Evolutionary conservation across 2,797 vertebrate species (phyloP).

Genomic region (Ibycter americanus): DNA sequence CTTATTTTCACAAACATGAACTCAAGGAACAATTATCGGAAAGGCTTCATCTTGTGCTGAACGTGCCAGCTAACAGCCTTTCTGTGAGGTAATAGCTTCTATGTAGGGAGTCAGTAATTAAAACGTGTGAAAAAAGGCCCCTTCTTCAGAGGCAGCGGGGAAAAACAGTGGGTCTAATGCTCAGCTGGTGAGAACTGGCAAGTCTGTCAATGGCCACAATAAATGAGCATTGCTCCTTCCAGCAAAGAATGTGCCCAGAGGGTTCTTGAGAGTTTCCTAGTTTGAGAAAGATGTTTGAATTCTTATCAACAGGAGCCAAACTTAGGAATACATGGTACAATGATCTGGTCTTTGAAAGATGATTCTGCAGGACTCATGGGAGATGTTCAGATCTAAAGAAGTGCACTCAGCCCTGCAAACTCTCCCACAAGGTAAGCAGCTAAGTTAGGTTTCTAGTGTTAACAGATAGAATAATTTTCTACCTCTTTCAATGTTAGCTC

Average conservation of each 20-base stretch:
- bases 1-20: conserved; percentile 56
- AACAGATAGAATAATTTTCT: not conserved
- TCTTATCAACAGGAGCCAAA: not conserved
- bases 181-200: not conserved
- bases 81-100: conserved; percentile 33
- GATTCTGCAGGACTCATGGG: not conserved
- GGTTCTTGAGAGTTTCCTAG: not conserved
- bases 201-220: not conserved
- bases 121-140: conserved; percentile 50
- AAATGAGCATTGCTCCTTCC: not conserved
- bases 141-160: not conserved
- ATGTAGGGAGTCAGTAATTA: conserved; percentile 53
- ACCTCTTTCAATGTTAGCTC: not conserved
- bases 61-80: not conserved
- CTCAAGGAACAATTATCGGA: conserved; percentile 46
- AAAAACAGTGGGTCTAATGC: not conserved
- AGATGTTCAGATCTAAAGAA: not conserved
- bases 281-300: not conserved
- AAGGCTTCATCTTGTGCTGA: conserved; percentile 21
- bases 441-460: not conserved
- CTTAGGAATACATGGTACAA: not conserved
- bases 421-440: not conserved
- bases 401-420: not conserved
- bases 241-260: not conserved
- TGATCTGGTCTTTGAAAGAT: not conserved